phyloP scores from a whole-genome alignment of 2,888 invertebrate species.

The Yponomeuta evonymella region DNA sequence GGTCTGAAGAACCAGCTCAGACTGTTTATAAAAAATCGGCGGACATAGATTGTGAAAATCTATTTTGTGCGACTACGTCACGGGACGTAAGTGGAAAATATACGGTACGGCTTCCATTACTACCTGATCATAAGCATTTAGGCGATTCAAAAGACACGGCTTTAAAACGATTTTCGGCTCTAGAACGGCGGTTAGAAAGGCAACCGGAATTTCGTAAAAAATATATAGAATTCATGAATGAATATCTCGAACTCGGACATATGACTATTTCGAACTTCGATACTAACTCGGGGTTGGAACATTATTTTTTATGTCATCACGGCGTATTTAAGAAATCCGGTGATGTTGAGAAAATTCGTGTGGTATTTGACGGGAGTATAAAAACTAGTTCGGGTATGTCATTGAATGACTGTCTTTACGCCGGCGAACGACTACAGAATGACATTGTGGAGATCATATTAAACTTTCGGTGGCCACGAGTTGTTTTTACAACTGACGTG shows the following conservation, averaged over 20 bases:
- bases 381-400: constrained; percentile 6
- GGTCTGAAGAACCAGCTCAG: too few species aligned
- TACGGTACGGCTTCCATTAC: background rate
- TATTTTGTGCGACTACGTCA: background rate
- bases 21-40: too few species aligned
- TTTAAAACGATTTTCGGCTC: background rate
- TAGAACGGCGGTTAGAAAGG: background rate
- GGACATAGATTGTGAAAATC: background rate
- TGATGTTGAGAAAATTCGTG: background rate
- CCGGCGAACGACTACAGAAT: background rate
- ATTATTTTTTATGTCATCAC: constrained; percentile 11
- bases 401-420: constrained; percentile 4
- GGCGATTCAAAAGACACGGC: background rate
- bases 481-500: constrained; percentile 10
- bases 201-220: background rate
- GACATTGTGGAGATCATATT: constrained; percentile 5
- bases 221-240: background rate
- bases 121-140: background rate
- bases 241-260: constrained; percentile 8
- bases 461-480: background rate
- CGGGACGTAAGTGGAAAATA: background rate
- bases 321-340: background rate
- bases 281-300: background rate
- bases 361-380: background rate
- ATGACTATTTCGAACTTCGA: background rate